These are phyloP conservation scores for Lampris incognitus DNA, from an alignment of 2,113 vertebrate species.

Conservation along the genomic window DNA sequence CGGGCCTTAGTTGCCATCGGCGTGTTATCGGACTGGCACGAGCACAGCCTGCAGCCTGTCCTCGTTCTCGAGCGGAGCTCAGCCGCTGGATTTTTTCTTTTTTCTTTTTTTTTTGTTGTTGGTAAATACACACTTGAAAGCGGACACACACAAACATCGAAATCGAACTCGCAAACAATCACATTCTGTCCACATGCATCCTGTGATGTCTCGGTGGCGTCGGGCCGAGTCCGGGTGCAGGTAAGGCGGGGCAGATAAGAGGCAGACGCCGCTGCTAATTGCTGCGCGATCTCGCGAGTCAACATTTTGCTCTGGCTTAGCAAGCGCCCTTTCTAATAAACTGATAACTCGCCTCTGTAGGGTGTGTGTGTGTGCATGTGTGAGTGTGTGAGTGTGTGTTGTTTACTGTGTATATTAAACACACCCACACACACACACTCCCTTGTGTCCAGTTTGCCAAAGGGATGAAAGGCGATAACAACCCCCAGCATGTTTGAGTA, in stretches of 20 bases:
- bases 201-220: constrained; percentile 38
- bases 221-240: constrained; percentile 25
- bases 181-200: background rate
- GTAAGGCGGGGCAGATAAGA: constrained; percentile 42
- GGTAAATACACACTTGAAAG: too few species aligned
- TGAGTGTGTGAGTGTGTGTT: constrained; percentile 16
- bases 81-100: too few species aligned
- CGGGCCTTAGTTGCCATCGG: background rate
- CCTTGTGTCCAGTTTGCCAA: constrained; percentile 52
- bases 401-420: constrained; percentile 32
- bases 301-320: constrained; percentile 62
- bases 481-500: constrained; percentile 53
- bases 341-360: constrained; percentile 19
- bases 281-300: constrained; percentile 60
- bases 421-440: constrained; percentile 31
- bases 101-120: too few species aligned
- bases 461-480: constrained; percentile 60
- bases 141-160: background rate
- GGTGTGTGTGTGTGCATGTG: constrained; percentile 22
- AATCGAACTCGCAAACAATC: background rate
- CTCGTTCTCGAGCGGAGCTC: too few species aligned
- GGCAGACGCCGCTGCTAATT: constrained; percentile 55
- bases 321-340: constrained; percentile 33
- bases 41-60: too few species aligned
- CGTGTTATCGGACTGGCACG: background rate